Base-by-base conservation (phyloP, 1,140 invertebrate species). In the Drosophila quadrilineata region DNA sequence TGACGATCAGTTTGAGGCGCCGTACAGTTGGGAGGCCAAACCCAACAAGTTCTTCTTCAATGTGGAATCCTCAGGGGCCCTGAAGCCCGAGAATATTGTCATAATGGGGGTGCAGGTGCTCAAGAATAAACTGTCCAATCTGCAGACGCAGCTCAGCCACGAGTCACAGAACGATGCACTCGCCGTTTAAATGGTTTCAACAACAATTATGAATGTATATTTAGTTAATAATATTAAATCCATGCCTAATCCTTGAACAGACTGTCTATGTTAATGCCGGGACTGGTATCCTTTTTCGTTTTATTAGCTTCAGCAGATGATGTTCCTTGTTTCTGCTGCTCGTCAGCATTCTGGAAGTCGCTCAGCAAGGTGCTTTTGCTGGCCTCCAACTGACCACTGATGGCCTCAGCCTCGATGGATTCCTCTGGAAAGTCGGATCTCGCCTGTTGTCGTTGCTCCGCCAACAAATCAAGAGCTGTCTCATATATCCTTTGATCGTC, bases 41-140 rank as follows among this genome's bases (percentile, higher is more conserved):
- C 97, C 99, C 6, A 98, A 98, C 88, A 99, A 99, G 91, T 99
- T 98, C 90, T 99, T 93, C 89, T 98, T 95, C 85, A 99, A 98
- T 91, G 97, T 99, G 0, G 98, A 99, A 91, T 96, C 97, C 6
- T 94, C 95, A 60, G 98, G 98, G 17, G 94, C 98, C 3, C 91
- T 99, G 2, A 96, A 95, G 88, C 98, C 98, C 19, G 98, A 99
- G 90, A 99, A 98, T 89, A 99, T 99, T 85, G 97, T 99, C 0
- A 93, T 97, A 72, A 98, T 97, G 93, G 98, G 97, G 4, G 94
- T 99, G 10, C 94, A 94, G 21, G 94, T 95, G 19, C 91, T 99
- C 6, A 99, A 99, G 90, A 98, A 98, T 87, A 99, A 99, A 92
- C 91, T 99, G 2, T 95, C 96, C 16, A 98, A 99, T 91, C 91